These are phyloP conservation scores for Lordiphosa fenestrarum DNA, from an alignment of 2,888 invertebrate genomes.

Conservation along the genomic window DNA sequence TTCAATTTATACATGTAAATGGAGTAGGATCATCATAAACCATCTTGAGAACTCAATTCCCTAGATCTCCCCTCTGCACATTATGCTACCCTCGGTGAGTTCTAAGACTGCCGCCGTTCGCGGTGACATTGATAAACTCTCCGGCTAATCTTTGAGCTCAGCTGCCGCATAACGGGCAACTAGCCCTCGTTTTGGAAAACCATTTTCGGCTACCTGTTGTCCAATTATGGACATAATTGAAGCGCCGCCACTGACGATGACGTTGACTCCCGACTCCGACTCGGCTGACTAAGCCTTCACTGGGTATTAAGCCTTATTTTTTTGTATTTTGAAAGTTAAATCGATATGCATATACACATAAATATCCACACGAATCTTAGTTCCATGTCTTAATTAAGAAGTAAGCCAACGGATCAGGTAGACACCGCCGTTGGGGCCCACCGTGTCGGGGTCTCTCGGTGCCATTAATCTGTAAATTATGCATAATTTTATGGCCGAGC, in stretches of 20 bases:
- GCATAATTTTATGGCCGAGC: conserved; percentile 64
- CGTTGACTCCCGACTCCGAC: conserved; percentile 2
- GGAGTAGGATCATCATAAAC: too few relatives aligned
- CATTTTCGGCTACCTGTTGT: conserved; percentile 71
- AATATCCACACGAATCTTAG: conserved; percentile 32
- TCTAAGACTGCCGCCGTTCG: too few relatives aligned
- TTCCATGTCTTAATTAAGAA: conserved; percentile 69
- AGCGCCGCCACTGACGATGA: conserved; percentile 43
- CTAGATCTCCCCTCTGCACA: too few relatives aligned
- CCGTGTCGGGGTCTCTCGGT: conserved; percentile 47
- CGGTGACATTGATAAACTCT: too few relatives aligned
- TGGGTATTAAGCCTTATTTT: conserved; percentile 36
- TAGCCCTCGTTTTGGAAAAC: conserved; percentile 8
- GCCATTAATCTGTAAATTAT: conserved; percentile 67
- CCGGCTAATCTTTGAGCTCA: too few relatives aligned
- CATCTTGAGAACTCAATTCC: too few relatives aligned
- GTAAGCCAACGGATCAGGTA: conserved; percentile 31
- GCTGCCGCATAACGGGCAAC: neutral
- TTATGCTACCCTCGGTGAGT: too few relatives aligned
- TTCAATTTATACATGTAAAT: too few relatives aligned
- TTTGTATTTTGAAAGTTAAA: conserved; percentile 31
- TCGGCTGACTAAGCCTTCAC: too few relatives aligned
- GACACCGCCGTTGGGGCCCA: conserved; percentile 34
- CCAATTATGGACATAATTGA: conserved; percentile 73
- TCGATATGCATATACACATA: conserved; percentile 59